Evolutionary conservation across 1,140 invertebrate genomes (phyloP), one percentile per base, ranked within the genome.

Genomic region (Pissodes strobi): DNA sequence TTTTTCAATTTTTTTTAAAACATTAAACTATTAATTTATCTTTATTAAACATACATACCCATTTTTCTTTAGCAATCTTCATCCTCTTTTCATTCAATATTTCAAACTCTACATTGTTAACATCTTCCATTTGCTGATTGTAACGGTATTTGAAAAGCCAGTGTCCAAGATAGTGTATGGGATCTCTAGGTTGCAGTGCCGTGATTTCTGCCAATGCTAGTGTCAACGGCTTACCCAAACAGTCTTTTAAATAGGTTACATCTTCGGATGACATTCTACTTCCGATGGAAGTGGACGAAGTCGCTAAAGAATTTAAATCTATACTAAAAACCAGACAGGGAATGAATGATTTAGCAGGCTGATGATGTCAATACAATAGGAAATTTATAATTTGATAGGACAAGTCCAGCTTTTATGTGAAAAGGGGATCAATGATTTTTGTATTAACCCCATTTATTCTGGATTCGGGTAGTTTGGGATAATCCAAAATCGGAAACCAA

Each of bases 111-210:
- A 66, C 45, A 39, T 69, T 72, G 25, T 73, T 68, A 12, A 71
- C 22, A 19, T 71, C 61, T 21, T 73, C 70, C 6, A 72, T 49
- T 63, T 78, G 76, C 53, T 78, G 72, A 64, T 79, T 79, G 45
- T 76, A 79, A 12, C 76, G 66, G 59, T 76, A 79, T 61, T 77
- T 79, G 43, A 78, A 74, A 13, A 79, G 62, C 76, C 78, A 79
- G 63, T 78, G 75, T 2, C 70, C 77, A 57, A 79, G 55, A 58
- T 78, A 79, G 59, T 79, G 76, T 22, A 79, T 78, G 0, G 78
- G 78, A 68, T 79, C 78, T 30, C 64, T 21, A 3, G 78, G 78
- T 61, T 76, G 74, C 56, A 73, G 71, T 1, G 72, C 68, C 0
- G 70, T 74, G 23, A 79, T 76, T 63, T 79, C 78, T n/a, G 77